Evolutionary conservation across 2,888 invertebrate species (phyloP), one percentile per base, ranked within the genome.

Genomic region (Hololepta plana): DNA sequence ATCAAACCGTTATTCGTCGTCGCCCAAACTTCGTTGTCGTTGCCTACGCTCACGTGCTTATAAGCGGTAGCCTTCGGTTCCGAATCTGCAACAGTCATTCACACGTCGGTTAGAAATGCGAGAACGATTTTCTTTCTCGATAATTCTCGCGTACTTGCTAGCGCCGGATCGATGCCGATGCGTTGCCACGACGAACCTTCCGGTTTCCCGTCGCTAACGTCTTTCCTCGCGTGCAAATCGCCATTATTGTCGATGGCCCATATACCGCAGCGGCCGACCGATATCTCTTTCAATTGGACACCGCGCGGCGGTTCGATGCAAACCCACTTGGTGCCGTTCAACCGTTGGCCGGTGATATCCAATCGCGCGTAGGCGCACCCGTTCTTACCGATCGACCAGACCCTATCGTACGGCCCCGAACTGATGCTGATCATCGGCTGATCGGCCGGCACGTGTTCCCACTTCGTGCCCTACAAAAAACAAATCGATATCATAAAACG

Each of bases 321-420:
- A 43, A 76, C 72, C 88, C 88, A 88, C 29, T 67, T 66, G 28
- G 49, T 46, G 50, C 67, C 72, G 38, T 64, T 57, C 2, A 74
- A 70, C 46, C 71, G 74, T 14, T 69, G 63, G 35, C 58, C 51
- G 4, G 66, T 70, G 20, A 87, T 71, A 9, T 80, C 84, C 41
- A 72, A 64, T 38, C 90, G 63, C 56, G 72, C 79, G 49, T 76
- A 87, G 3, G 81, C 69, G 37, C 81, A 76, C 17, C 90, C 90
- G 56, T 81, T 85, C 42, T 73, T 69, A 0, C 84, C 84, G 9
- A 84, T 69, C 0, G 81, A 80, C 91, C 91, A 91, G 15, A 84
- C 72, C 42, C 67, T 66, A 21, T 62, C 62, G 11, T 62, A 55
- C 11, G 72, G 67, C 9, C 73, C 71, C 34, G 75, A 73, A 38